Evolutionary conservation across 2,113 vertebrate species (phyloP), one percentile per base, ranked within the genome.

Genomic region (Ciconia maguari): DNA sequence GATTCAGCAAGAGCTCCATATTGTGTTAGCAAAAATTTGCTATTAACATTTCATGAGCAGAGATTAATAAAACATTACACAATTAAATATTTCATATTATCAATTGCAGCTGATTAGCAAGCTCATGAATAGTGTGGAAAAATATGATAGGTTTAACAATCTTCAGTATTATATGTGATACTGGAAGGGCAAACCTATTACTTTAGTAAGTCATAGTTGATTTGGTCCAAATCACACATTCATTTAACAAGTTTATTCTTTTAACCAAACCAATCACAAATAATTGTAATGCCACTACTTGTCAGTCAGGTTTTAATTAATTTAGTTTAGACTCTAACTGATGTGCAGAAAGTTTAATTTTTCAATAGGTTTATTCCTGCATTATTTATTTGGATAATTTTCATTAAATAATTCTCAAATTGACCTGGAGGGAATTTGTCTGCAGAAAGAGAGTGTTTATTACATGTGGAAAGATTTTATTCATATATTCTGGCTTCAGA

Each of bases 21-120:
- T 92, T 88, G 26, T 92, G 79, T 93, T 87, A 94, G 83, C 82
- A 93, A 96, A 96, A 94, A 83, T 86, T 93, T 81, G 68, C 79
- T 89, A 91, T 98, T 96, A 98, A 97, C 75, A 90, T 97, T 98
- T 98, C 71, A 98, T 94, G 87, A 97, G 52, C 60, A 88, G 90
- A 95, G 52, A 97, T 98, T 97, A 98, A 97, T 98, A 98, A 98
- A 97, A 97, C 88, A 97, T 97, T 68, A 91, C 55, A 74, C 72
- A 96, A 94, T 97, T 98, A 97, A 97, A 96, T 96, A 96, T 94
- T 97, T 98, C 72, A 94, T 96, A 86, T 96, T 87, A 96, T 89
- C 94, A 95, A 87, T 97, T 96, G 44, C 87, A 91, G 81, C 81
- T 98, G 95, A 97, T 98, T 97, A 97, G 57, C 26, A 84, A 71